Evolutionary conservation across 64 coral and sea anemone genomes (phyloP).

Genomic region (Pocillopora damicornis): DNA sequence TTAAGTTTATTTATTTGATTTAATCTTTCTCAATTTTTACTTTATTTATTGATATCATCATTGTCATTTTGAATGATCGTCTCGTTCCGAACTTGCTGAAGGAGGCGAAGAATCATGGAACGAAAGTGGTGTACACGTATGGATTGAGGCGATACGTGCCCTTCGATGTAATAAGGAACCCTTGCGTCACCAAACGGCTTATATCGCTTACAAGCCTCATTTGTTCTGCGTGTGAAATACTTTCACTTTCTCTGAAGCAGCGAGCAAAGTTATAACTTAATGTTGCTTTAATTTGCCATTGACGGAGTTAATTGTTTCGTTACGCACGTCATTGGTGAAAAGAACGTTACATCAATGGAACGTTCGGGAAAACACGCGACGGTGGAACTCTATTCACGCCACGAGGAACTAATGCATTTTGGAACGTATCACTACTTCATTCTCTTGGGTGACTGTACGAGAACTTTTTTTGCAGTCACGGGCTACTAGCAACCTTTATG

Average conservation of each 20-base stretch:
- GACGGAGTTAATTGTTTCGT: conserved; percentile 14
- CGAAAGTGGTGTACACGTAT: too few species aligned
- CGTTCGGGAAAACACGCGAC: conserved; percentile 17
- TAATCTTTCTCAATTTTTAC: too few species aligned
- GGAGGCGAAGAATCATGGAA: too few species aligned
- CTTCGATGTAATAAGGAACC: neutral
- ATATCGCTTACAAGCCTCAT: neutral
- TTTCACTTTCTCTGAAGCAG: neutral
- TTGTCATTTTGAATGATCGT: too few species aligned
- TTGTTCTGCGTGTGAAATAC: neutral
- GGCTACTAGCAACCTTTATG: neutral
- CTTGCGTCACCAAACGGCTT: neutral
- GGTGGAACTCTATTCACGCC: neutral
- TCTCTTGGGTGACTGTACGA: neutral
- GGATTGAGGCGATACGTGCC: too few species aligned
- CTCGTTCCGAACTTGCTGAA: too few species aligned
- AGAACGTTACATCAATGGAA: neutral
- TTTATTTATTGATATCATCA: too few species aligned
- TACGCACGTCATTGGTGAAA: neutral
- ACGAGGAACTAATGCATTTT: neutral
- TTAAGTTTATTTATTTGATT: too few species aligned
- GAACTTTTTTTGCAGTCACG: neutral
- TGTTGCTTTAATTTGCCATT: conserved; percentile 11
- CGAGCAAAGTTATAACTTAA: neutral
- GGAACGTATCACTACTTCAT: neutral